Evolutionary conservation across 2,888 invertebrate species (phyloP), one percentile per base, ranked within the genome.

Genomic region (Drosophila gaucha): DNA sequence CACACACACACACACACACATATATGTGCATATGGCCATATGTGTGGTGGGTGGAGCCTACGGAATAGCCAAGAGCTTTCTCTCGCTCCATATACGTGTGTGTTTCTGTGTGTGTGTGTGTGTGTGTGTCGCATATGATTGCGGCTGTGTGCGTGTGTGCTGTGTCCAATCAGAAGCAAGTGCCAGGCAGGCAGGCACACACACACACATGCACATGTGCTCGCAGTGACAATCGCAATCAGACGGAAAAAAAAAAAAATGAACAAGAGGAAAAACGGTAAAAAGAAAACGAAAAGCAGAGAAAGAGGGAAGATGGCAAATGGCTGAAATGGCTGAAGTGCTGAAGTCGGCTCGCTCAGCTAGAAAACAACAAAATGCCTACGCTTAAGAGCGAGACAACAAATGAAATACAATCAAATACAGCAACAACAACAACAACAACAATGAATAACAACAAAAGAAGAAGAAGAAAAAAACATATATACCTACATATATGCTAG

Each of bases 161-260:
- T 75, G 85, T 87, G 85, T 85, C 84, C 84, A 84, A 84, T 84
- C 87, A 84, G 87, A 87, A 84, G 47, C 76, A 64, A 86, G 80
- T 46, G 47, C 62, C 59, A 67, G 36, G 18, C 59, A 56, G 55
- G 22, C 54, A 36, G 54, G 16, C 59, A 41, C 50, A 51, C 62
- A 44, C 38, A 35, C 50, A 55, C 36, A 54, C 39, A 62, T 31
- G 24, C 24, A 35, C 47, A 49, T 56, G 26, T 54, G 47, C 47
- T 47, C 47, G 20, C 58, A 57, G 47, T 63, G 75, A 56, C 71
- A 69, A 66, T 62, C 52, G 39, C 66, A 66, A 58, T 56, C 67
- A 52, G 52, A 62, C 38, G 38, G 58, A 44, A 47, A 59, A 33
- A 36, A 22, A 38, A 44, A 33, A 44, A 30, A 35, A 43, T 3